Conservation (phyloP, 2,888 invertebrate species). For the Clunio marinus region DNA sequence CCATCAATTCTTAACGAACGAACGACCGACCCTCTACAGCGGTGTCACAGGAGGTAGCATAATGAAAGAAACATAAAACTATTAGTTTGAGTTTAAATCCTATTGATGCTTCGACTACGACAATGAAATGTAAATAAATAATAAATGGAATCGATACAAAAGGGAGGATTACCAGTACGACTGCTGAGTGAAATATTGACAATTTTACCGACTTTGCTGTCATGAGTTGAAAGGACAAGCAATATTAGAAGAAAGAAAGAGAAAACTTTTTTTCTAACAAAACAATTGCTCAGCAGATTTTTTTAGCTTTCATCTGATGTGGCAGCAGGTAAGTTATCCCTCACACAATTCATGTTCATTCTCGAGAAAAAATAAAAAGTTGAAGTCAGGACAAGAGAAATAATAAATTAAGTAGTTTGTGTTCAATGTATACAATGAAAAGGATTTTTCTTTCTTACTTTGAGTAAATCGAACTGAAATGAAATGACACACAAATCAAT, state of each 20-base stretch:
- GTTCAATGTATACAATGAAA: background rate
- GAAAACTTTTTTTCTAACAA: background rate
- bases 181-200: constrained; percentile 27
- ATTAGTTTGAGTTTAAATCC: background rate
- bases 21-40: too few relatives aligned
- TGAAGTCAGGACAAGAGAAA: background rate
- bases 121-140: constrained; percentile 25
- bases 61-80: background rate
- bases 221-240: background rate
- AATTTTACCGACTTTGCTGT: background rate
- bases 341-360: background rate
- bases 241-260: background rate
- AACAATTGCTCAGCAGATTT: constrained; percentile 27
- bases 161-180: background rate
- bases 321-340: background rate
- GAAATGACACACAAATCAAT: constrained; percentile 17
- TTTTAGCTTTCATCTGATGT: background rate
- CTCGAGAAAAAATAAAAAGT: too few relatives aligned
- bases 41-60: background rate
- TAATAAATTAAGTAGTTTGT: background rate
- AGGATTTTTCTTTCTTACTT: too few relatives aligned
- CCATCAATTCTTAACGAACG: too few relatives aligned
- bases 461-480: background rate
- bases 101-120: background rate
- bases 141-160: constrained; percentile 22